A percentile compares a stretch with the other conserved stretches of the same genome.
Conservation (phyloP, 2,888 invertebrate genomes). For the Drepana falcataria region DNA sequence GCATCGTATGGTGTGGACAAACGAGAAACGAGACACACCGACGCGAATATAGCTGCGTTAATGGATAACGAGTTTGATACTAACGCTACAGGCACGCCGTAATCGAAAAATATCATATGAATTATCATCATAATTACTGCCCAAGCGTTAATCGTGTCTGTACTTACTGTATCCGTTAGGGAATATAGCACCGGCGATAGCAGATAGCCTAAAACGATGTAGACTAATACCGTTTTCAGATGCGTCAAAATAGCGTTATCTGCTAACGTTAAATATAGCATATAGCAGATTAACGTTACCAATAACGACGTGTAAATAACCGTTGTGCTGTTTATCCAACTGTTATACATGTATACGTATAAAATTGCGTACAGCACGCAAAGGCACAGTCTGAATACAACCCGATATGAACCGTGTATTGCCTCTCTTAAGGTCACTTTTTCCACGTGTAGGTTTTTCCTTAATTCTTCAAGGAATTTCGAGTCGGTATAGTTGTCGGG, state of each 20-base stretch:
- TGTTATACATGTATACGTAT: constrained; percentile 85
- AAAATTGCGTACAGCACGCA: constrained; percentile 85
- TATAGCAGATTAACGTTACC: constrained; percentile 80
- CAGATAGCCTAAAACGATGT: constrained; percentile 91
- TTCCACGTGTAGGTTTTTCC: constrained; percentile 89
- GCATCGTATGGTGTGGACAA: constrained; percentile 91
- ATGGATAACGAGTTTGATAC: constrained; percentile 95
- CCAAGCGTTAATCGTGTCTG: constrained; percentile 97
- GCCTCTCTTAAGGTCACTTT: constrained; percentile 85
- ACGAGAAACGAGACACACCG: constrained; percentile 96
- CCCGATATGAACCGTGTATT: constrained; percentile 84
- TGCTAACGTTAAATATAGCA: constrained; percentile 71
- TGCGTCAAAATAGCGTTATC: constrained; percentile 72
- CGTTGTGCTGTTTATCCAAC: constrained; percentile 80
- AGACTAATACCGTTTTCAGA: constrained; percentile 87
- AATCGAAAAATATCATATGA: constrained; percentile 95
- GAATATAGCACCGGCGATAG: constrained; percentile 95
- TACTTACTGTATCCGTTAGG: constrained; percentile 96
- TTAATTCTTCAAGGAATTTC: constrained; percentile 90
- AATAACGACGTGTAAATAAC: constrained; percentile 79
- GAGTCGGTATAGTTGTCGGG: constrained; percentile 96
- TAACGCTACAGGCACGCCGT: constrained; percentile 91
- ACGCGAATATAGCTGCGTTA: constrained; percentile 96
- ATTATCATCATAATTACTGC: constrained; percentile 91
- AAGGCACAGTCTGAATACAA: constrained; percentile 89